These are phyloP conservation scores for Hozukius guyotensis DNA, from an alignment of 2,797 vertebrate genomes.

Conservation along the genomic window DNA sequence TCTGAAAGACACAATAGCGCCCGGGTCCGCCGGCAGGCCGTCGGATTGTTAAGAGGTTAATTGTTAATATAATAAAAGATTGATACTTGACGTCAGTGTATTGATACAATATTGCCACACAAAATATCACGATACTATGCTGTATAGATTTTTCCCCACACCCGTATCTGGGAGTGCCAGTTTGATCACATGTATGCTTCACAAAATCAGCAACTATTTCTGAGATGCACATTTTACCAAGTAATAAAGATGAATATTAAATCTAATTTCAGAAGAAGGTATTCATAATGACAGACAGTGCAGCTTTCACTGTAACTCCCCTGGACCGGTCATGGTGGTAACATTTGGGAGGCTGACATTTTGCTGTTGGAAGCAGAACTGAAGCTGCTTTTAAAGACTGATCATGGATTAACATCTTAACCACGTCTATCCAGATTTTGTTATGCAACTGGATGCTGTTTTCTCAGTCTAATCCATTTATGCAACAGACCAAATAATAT, in stretches of 20 bases:
- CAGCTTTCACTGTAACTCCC: not conserved
- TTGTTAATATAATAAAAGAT: no score
- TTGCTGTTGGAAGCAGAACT: constrained; percentile 3
- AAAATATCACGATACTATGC: no score
- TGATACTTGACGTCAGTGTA: no score
- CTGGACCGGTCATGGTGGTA: not conserved
- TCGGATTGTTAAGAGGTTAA: no score
- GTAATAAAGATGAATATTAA: not conserved
- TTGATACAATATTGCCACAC: no score
- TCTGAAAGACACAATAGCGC: no score
- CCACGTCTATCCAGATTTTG: constrained; percentile 31
- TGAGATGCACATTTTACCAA: not conserved
- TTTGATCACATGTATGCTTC: not conserved
- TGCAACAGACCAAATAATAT: not conserved
- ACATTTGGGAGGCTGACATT: constrained; percentile 8
- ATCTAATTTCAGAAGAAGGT: not conserved
- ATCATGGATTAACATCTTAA: constrained; percentile 58
- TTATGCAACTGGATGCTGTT: constrained; percentile 36
- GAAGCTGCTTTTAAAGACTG: constrained; percentile 53
- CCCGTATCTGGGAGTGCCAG: not conserved
- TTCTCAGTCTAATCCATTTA: constrained; percentile 11
- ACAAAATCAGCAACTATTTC: not conserved
- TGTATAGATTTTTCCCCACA: no score
- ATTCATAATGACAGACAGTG: not conserved
- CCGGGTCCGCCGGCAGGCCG: no score